Base-by-base conservation (phyloP, 2,888 invertebrate species). In the Nasonia oneida region DNA sequence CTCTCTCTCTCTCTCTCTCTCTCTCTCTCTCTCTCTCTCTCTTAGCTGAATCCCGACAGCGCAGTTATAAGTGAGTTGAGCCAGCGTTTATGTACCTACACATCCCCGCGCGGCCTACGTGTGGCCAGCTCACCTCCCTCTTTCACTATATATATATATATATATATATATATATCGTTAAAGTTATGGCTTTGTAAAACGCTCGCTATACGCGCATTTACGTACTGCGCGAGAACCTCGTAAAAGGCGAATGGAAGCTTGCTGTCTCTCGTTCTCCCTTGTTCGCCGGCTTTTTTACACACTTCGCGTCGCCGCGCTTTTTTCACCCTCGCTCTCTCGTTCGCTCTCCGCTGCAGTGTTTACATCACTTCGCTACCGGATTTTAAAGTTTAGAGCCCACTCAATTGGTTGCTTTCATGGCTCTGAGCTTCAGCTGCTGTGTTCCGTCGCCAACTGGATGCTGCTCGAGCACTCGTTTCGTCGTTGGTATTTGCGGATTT, bases 171-270 rank as follows among this genome's bases (percentile, higher is more conserved):
- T 67, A 79, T 80, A 81, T 85, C 83, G 85, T 83, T 78, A 86
- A 81, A 88, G 86, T 87, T 88, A 88, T 84, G 84, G 87, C 57
- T 88, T 87, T 87, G 86, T 86, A 85, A 87, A 88, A 85, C 67
- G 61, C 84, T 84, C 67, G 77, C 57, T 80, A 80, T 47, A 12
- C 87, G 86, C 81, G 86, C 88, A 82, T 87, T 88, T 87, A 87
- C 86, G 87, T 87, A 88, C 88, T 81, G 76, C 73, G 76, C 79
- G 84, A 88, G 85, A 84, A 84, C 82, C 86, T 88, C 87, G 81
- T 88, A 88, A 88, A 87, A 88, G 84, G 70, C 75, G 70, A 84
- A 81, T 78, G 84, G 77, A 81, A 78, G 76, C 73, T 82, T 78
- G 78, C 39, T 53, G 67, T 84, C 75, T 47, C 74, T 73, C 53